Evolutionary conservation across 2,888 invertebrate genomes (phyloP), one percentile per base, ranked within the genome.

Genomic region (Macrophya annulata): DNA sequence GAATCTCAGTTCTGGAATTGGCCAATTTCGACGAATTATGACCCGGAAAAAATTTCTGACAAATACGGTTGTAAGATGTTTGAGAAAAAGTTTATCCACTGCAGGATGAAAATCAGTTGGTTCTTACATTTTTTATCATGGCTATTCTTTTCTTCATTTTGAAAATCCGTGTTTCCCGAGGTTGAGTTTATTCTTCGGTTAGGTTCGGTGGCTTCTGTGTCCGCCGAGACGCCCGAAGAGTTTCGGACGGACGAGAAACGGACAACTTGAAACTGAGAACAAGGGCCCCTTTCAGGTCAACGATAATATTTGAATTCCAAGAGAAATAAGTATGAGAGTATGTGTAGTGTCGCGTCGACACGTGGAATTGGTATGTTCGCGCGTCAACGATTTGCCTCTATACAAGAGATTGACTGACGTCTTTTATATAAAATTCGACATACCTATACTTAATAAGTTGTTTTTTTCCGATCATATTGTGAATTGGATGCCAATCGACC

Each of bases 251-350:
- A 74, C 72, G 72, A 45, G 40, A 74, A 74, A 45, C 25, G 9
- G 25, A 15, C 6, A 31, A 65, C 65, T 15, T n/a, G 6, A 25
- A 65, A 40, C 40, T 10, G 72, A 74, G 72, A 74, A 74, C 72
- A 74, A 74, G 72, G 72, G 72, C 72, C 72, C 45, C 72, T n/a
- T 74, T 74, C 72, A 45, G 72, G 43, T 10, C 43, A 45, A 74
- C 45, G 21, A 43, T 45, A 43, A 45, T 74, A 74, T 74, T 74
- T 45, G 3, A 45, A 74, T 74, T 74, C 31, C 72, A 4, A 45
- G 72, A 74, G 43, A 74, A 74, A 21, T 6, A 68, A 62, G 9
- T 43, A 45, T n/a, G 45, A 43, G 72, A 74, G n/a, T 43, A 43
- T 8, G 25, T n/a, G 40, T 17, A 71, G 71, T 12, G 62, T 62